phyloP scores from a whole-genome alignment of 2,888 invertebrate genomes.

The Rhabditoides inermis region DNA sequence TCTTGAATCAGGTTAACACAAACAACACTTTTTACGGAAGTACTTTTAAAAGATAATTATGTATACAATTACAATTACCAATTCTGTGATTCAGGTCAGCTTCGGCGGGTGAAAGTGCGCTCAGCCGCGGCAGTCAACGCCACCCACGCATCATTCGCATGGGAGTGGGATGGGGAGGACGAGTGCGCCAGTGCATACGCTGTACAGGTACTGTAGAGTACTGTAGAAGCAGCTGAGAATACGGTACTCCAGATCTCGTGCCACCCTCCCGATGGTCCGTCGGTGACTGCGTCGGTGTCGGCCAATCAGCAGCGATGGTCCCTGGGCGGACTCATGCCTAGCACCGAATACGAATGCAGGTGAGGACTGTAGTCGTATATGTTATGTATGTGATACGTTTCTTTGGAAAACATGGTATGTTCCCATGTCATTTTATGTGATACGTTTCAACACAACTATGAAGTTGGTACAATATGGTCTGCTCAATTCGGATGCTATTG shows the following conservation, averaged over 20 bases:
- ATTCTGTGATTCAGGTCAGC: slow-evolving; percentile 10
- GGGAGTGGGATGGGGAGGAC: slow-evolving; percentile 31
- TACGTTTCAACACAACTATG: no score
- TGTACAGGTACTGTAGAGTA: not conserved
- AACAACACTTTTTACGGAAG: no score
- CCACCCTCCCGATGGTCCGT: not conserved
- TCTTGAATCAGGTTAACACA: no score
- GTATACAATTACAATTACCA: no score
- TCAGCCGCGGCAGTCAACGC: slow-evolving; percentile 31
- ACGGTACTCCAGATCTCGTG: not conserved
- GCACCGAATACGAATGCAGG: slow-evolving; percentile 2
- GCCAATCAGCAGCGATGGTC: not conserved
- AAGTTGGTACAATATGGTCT: no score
- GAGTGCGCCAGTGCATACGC: not conserved
- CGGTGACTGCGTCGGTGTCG: not conserved
- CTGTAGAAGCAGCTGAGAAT: not conserved
- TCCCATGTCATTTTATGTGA: no score
- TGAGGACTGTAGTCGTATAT: no score
- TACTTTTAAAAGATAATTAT: no score
- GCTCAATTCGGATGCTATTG: no score
- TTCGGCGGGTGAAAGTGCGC: slow-evolving; percentile 29
- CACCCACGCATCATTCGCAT: slow-evolving; percentile 39
- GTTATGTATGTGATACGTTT: no score
- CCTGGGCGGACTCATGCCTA: slow-evolving; percentile 2
- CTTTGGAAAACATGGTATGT: no score